phyloP scores from a whole-genome alignment of 2,797 vertebrate genomes.

The Taenioides sp. region DNA sequence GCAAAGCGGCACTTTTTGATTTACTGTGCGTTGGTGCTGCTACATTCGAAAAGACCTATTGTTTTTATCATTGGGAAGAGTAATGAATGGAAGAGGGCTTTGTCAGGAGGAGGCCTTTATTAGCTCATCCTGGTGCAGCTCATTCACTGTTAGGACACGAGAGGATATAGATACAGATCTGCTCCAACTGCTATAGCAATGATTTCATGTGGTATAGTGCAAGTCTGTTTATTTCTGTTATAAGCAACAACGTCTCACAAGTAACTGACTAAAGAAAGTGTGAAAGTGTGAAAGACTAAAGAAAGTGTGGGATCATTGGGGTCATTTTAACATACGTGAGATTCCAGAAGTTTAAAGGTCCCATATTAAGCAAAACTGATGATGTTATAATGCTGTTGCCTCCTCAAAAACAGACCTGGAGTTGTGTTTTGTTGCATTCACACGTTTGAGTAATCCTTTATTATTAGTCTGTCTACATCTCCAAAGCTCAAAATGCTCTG shows the following conservation, averaged over 20 bases:
- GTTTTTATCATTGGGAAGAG: constrained; percentile 65
- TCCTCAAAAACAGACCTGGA: no score
- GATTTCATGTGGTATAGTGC: neutral
- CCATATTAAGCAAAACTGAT: no score
- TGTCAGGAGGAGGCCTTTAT: constrained; percentile 58
- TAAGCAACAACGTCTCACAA: neutral
- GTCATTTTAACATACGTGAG: no score
- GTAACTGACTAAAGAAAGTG: no score
- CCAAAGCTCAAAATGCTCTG: no score
- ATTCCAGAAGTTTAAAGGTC: no score
- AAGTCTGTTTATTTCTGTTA: neutral
- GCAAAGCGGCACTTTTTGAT: constrained; percentile 71
- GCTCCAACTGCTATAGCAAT: neutral
- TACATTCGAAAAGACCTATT: constrained; percentile 73
- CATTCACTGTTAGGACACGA: constrained; percentile 44
- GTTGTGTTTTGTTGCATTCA: no score
- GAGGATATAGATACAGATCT: neutral
- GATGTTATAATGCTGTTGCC: no score
- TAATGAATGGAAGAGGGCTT: constrained; percentile 52
- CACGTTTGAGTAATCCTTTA: no score
- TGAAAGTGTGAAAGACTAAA: no score
- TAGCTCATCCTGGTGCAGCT: constrained; percentile 58
- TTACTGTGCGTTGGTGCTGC: constrained; percentile 65
- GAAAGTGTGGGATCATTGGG: no score
- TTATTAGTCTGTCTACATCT: no score